Evolutionary conservation across 2,113 vertebrate species (phyloP).

Genomic region (Candoia aspera): DNA sequence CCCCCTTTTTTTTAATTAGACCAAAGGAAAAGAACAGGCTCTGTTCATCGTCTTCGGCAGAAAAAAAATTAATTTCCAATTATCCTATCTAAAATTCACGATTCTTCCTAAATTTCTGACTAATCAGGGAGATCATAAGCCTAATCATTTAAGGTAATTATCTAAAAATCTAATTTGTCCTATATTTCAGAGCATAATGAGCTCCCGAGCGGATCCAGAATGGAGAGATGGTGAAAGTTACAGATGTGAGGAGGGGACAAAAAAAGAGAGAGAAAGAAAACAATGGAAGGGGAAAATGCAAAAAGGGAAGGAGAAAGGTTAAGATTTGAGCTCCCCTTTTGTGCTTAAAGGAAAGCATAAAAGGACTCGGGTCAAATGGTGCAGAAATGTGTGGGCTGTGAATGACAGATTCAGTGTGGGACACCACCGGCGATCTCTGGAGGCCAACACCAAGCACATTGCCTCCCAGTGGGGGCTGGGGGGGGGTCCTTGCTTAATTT

Average conservation of each 20-base stretch:
- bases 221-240: background rate
- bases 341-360: no score
- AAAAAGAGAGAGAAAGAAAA: background rate
- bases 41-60: slow-evolving; percentile 3
- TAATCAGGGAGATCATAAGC: slow-evolving; percentile 30
- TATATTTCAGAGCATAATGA: slow-evolving; percentile 36
- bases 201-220: slow-evolving; percentile 6
- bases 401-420: background rate
- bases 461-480: background rate
- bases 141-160: slow-evolving; percentile 42
- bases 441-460: background rate
- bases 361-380: background rate
- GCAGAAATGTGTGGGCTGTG: background rate
- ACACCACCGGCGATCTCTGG: background rate
- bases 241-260: background rate
- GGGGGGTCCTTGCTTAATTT: no score
- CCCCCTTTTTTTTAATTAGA: background rate
- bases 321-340: background rate
- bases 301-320: background rate
- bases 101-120: slow-evolving; percentile 29
- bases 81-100: slow-evolving; percentile 27
- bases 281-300: no score
- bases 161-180: slow-evolving; percentile 37
- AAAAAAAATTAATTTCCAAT: slow-evolving; percentile 30
- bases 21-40: background rate